Evolutionary conservation across 2,113 vertebrate genomes (phyloP).

Genomic region (Oryzias curvinotus): DNA sequence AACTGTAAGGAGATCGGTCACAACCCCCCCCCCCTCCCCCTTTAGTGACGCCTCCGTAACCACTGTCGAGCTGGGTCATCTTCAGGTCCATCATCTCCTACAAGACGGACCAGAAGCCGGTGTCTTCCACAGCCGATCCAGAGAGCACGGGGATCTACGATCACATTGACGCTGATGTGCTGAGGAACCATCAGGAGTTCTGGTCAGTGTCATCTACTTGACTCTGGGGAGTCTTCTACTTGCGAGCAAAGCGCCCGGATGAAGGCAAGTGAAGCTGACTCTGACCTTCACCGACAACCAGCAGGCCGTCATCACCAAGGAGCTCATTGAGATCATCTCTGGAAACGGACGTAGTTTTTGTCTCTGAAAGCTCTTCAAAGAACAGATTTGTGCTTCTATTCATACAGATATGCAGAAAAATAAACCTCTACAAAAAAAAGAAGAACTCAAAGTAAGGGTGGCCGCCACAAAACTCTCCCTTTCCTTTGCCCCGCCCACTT

Average conservation of each 20-base stretch:
- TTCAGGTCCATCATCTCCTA: slow-evolving; percentile 98
- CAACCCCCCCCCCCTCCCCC: slow-evolving; percentile 87
- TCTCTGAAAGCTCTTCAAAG: slow-evolving; percentile 50
- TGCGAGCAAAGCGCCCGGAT: slow-evolving; percentile 97
- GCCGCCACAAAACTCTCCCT: no score
- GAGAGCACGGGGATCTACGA: slow-evolving; percentile 87
- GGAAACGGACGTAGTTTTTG: slow-evolving; percentile 68
- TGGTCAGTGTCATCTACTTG: slow-evolving; percentile 91
- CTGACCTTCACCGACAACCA: slow-evolving; percentile 95
- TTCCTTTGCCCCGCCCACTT: no score
- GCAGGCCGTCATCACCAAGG: slow-evolving; percentile 98
- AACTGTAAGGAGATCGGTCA: slow-evolving; percentile 93
- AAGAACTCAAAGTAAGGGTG: no score
- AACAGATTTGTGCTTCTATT: slow-evolving; percentile 78
- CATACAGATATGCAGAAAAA: slow-evolving; percentile 90
- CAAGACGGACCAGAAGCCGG: slow-evolving; percentile 85
- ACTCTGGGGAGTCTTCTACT: slow-evolving; percentile 91
- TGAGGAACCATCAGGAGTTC: slow-evolving; percentile 96
- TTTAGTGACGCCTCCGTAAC: slow-evolving; percentile 88
- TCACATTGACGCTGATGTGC: slow-evolving; percentile 94
- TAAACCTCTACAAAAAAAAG: slow-evolving; percentile 84
- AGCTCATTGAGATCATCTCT: slow-evolving; percentile 98
- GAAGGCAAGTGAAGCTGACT: slow-evolving; percentile 85
- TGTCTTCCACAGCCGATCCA: slow-evolving; percentile 87
- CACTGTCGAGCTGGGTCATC: slow-evolving; percentile 85